phyloP scores from a whole-genome alignment of 2,888 invertebrate genomes.

The Ariolimax columbianus region DNA sequence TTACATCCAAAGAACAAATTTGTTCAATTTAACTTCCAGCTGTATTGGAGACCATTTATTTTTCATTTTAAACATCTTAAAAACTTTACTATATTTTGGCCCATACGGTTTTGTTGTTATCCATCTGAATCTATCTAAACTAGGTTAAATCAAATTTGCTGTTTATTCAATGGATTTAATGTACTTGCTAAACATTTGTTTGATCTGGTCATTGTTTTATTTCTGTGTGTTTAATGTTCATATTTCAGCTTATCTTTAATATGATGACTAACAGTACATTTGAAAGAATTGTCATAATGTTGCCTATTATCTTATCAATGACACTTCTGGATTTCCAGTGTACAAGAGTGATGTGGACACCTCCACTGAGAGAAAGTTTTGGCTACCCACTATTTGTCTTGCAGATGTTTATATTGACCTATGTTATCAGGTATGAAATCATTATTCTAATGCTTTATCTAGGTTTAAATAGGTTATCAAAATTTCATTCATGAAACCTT shows the following conservation, averaged over 20 bases:
- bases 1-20: too few relatives aligned
- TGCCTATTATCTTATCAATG: neutral
- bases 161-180: neutral
- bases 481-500: too few relatives aligned
- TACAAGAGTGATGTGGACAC: constrained; percentile 91
- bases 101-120: neutral
- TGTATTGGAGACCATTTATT: too few relatives aligned
- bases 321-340: constrained; percentile 65
- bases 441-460: neutral
- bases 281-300: neutral
- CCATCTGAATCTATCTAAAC: neutral
- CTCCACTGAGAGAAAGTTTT: constrained; percentile 91
- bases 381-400: constrained; percentile 88
- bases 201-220: neutral
- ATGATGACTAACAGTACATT: neutral
- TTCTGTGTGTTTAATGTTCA: neutral
- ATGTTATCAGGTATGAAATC: constrained; percentile 77
- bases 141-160: neutral
- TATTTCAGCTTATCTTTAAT: neutral
- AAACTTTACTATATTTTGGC: too few relatives aligned
- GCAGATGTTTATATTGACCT: constrained; percentile 86
- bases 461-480: too few relatives aligned
- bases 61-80: too few relatives aligned
- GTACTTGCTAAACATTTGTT: neutral
- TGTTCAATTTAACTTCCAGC: too few relatives aligned